These are phyloP conservation scores for Periparus ater DNA, from an alignment of 2,797 vertebrate genomes.

Conservation along the genomic window DNA sequence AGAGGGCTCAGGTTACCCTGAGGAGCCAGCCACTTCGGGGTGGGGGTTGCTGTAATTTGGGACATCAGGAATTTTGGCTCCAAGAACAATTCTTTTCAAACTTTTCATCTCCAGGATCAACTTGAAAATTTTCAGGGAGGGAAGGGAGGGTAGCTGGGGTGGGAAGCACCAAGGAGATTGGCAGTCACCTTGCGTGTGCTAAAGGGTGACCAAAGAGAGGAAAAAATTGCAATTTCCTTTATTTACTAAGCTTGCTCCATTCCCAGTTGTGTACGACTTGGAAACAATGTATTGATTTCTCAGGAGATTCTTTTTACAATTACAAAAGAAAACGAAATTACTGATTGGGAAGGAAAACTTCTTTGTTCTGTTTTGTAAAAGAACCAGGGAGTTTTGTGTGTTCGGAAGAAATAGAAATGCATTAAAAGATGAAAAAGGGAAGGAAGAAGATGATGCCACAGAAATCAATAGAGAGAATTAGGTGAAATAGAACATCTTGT, in stretches of 20 bases:
- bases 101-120: background rate
- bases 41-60: slow-evolving; percentile 41
- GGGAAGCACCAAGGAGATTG: background rate
- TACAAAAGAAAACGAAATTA: slow-evolving; percentile 67
- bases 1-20: slow-evolving; percentile 31
- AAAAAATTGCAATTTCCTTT: slow-evolving; percentile 59
- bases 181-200: slow-evolving; percentile 43
- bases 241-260: slow-evolving; percentile 61
- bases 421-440: slow-evolving; percentile 48
- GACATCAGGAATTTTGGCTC: slow-evolving; percentile 51
- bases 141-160: background rate
- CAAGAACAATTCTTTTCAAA: slow-evolving; percentile 30
- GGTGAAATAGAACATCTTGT: slow-evolving; percentile 47
- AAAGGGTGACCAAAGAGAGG: slow-evolving; percentile 26
- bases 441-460: slow-evolving; percentile 25
- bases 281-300: slow-evolving; percentile 67
- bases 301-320: slow-evolving; percentile 60
- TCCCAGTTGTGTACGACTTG: background rate
- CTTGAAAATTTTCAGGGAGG: background rate
- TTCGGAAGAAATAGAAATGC: slow-evolving; percentile 46
- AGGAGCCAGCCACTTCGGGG: background rate
- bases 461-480: slow-evolving; percentile 55
- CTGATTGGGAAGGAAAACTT: slow-evolving; percentile 31
- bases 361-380: slow-evolving; percentile 55
- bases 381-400: background rate